Evolutionary conservation across 92 coral and sea anemone genomes (phyloP).

Genomic region (Siderastrea siderea): DNA sequence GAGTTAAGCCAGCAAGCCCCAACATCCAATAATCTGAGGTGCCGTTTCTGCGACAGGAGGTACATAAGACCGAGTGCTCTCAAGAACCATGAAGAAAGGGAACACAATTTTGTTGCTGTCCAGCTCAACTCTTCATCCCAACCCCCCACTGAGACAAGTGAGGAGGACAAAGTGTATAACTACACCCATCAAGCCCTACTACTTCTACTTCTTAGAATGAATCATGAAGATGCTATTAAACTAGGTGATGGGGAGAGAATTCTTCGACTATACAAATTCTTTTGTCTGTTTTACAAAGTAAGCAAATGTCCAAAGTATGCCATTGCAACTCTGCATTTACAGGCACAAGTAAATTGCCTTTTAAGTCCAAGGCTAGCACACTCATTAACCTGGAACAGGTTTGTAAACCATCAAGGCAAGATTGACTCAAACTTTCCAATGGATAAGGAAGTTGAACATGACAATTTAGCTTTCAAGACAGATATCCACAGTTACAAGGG

Average conservation of each 20-base stretch:
- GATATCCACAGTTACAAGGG: conserved; percentile 65
- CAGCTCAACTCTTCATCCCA: too few relatives aligned
- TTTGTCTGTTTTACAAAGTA: conserved; percentile 63
- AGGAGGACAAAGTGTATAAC: conserved; percentile 48
- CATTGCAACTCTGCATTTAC: conserved; percentile 55
- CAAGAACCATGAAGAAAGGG: conserved; percentile 40
- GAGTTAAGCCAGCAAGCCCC: conserved; percentile 55
- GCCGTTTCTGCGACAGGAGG: conserved; percentile 38
- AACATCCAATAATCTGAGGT: conserved; percentile 34
- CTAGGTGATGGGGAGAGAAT: conserved; percentile 57
- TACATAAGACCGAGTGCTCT: conserved; percentile 39
- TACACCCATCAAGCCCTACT: conserved; percentile 64
- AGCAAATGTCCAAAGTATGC: conserved; percentile 78
- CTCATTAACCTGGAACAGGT: conserved; percentile 76
- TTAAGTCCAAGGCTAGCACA: conserved; percentile 68
- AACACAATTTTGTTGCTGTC: not conserved
- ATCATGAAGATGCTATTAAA: conserved; percentile 74
- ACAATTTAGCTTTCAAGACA: conserved; percentile 54
- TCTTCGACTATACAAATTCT: conserved; percentile 64
- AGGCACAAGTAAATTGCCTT: conserved; percentile 69
- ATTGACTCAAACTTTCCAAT: conserved; percentile 63
- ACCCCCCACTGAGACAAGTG: not conserved
- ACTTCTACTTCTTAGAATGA: conserved; percentile 39
- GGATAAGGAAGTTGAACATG: conserved; percentile 74
- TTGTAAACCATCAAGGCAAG: conserved; percentile 71